These are phyloP conservation scores for Sarcoramphus papa DNA, from an alignment of 2,797 vertebrate genomes.

Conservation along the genomic window DNA sequence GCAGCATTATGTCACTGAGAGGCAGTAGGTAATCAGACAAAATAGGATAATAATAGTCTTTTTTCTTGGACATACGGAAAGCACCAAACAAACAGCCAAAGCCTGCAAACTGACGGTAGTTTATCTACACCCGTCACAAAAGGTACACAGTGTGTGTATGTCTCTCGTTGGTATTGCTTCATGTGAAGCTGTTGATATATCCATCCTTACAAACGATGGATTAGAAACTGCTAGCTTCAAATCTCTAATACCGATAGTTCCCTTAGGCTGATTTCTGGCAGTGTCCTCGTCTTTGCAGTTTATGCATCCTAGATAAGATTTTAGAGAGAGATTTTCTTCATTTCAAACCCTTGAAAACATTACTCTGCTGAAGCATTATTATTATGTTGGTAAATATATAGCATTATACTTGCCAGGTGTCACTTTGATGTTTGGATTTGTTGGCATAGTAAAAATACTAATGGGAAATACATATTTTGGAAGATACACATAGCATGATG, in stretches of 20 bases:
- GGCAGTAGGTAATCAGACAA: not conserved
- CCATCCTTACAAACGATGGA: not conserved
- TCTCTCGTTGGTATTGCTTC: not conserved
- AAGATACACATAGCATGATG: not conserved
- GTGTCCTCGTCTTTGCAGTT: not conserved
- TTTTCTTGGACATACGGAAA: not conserved
- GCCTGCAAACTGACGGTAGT: not conserved
- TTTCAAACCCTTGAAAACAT: not conserved
- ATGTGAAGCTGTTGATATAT: not conserved
- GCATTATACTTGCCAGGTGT: not conserved
- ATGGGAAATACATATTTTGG: not conserved
- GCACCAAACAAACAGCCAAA: not conserved
- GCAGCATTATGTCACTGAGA: not conserved
- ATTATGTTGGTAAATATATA: not conserved
- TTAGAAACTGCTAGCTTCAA: not conserved
- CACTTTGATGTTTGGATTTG: not conserved
- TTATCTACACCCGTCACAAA: not conserved
- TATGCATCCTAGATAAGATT: not conserved
- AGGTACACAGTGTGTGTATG: not conserved
- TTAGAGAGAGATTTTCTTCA: not conserved
- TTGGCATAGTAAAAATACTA: not conserved
- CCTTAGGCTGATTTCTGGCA: not conserved
- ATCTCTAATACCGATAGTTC: not conserved
- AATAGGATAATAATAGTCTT: not conserved
- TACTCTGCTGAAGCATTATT: not conserved